Evolutionary conservation across 2,113 vertebrate genomes (phyloP).

Genomic region (Myxocyprinus asiaticus): DNA sequence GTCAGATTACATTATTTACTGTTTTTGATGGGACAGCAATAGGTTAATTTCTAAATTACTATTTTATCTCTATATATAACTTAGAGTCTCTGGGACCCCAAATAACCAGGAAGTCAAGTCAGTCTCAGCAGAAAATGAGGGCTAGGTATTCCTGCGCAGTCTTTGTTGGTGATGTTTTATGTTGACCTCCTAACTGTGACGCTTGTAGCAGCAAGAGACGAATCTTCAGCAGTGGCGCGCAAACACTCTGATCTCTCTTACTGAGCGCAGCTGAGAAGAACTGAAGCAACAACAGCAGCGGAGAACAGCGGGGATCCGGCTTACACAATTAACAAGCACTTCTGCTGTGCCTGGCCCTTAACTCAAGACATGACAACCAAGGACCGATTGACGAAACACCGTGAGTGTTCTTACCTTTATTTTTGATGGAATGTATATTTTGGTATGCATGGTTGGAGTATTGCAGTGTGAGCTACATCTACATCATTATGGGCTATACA

Average conservation of each 20-base stretch:
- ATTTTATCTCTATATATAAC: no score
- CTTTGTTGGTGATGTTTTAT: not conserved
- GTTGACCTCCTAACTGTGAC: conserved; percentile 25
- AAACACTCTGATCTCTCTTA: conserved; percentile 21
- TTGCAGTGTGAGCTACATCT: conserved; percentile 24
- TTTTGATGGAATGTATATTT: not conserved
- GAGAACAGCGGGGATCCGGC: conserved; percentile 47
- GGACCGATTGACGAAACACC: conserved; percentile 62
- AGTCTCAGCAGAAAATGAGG: not conserved
- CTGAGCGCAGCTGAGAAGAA: conserved; percentile 58
- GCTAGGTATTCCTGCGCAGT: not conserved
- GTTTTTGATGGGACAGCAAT: not conserved
- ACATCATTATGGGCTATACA: conserved; percentile 20
- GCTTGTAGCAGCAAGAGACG: not conserved
- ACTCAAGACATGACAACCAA: conserved; percentile 64
- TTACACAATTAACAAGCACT: conserved; percentile 19
- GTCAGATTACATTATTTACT: not conserved
- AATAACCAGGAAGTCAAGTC: conserved; percentile 19
- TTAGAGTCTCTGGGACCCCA: not conserved
- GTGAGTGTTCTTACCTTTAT: conserved; percentile 65
- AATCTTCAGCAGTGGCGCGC: not conserved
- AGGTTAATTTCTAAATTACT: no score
- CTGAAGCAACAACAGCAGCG: conserved; percentile 52
- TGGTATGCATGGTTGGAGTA: not conserved
- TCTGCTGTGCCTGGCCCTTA: conserved; percentile 45